phyloP scores from a whole-genome alignment of 2,888 invertebrate species.

The Orthosia incerta region DNA sequence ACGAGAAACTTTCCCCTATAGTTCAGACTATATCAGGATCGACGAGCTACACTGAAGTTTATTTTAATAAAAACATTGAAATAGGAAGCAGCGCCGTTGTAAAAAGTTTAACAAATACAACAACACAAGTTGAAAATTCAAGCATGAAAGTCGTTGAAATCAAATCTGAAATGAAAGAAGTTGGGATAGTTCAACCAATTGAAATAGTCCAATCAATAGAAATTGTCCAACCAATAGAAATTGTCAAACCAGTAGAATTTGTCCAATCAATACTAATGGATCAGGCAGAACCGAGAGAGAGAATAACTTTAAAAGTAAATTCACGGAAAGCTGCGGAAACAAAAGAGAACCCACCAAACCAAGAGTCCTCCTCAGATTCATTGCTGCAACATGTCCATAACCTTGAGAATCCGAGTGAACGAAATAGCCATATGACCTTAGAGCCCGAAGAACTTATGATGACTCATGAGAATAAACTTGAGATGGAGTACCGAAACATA shows the following conservation, averaged over 20 bases:
- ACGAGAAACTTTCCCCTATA: slow-evolving; percentile 81
- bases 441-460: slow-evolving; percentile 70
- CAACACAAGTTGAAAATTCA: slow-evolving; percentile 72
- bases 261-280: slow-evolving; percentile 44
- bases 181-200: slow-evolving; percentile 24
- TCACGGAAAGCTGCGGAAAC: background rate
- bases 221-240: slow-evolving; percentile 28
- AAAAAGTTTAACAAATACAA: slow-evolving; percentile 65
- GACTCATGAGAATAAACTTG: slow-evolving; percentile 78
- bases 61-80: slow-evolving; percentile 66
- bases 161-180: slow-evolving; percentile 16
- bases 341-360: slow-evolving; percentile 41
- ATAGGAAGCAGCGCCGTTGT: slow-evolving; percentile 71
- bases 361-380: slow-evolving; percentile 80
- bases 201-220: slow-evolving; percentile 37
- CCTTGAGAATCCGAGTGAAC: slow-evolving; percentile 79
- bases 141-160: slow-evolving; percentile 30
- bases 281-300: slow-evolving; percentile 20
- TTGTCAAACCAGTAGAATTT: slow-evolving; percentile 33
- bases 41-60: slow-evolving; percentile 71
- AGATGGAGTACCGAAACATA: slow-evolving; percentile 81
- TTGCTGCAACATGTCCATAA: slow-evolving; percentile 82
- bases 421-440: slow-evolving; percentile 68
- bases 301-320: background rate
- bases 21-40: slow-evolving; percentile 73